phyloP scores from a whole-genome alignment of 1,140 invertebrate species.

The Drosophila lacertosa region DNA sequence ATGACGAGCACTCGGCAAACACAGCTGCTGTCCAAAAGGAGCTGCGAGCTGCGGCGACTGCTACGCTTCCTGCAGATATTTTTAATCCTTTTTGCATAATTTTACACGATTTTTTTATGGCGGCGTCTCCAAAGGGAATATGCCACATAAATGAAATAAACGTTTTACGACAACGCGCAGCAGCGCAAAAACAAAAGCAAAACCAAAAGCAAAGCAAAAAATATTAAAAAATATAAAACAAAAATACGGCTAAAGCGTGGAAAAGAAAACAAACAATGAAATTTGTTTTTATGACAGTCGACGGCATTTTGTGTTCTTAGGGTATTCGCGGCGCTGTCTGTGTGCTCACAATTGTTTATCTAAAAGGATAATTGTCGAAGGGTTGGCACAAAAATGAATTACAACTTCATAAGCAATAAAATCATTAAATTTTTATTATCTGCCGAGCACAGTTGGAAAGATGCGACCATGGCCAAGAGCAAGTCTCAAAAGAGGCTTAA shows the following conservation, averaged over 20 bases:
- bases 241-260: slow-evolving; percentile 63
- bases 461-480: slow-evolving; percentile 7
- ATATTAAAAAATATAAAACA: slow-evolving; percentile 53
- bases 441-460: slow-evolving; percentile 22
- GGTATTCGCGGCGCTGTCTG: slow-evolving; percentile 36
- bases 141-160: slow-evolving; percentile 78
- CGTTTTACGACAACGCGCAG: slow-evolving; percentile 73
- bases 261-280: slow-evolving; percentile 70
- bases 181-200: slow-evolving; percentile 19
- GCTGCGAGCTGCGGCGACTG: not conserved
- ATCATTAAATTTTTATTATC: slow-evolving; percentile 79
- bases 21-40: slow-evolving; percentile 51
- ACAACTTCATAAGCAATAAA: slow-evolving; percentile 81
- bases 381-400: slow-evolving; percentile 74
- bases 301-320: slow-evolving; percentile 48
- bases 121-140: slow-evolving; percentile 74
- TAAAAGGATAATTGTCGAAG: slow-evolving; percentile 78
- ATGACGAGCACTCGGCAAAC: slow-evolving; percentile 47
- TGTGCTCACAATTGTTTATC: slow-evolving; percentile 68
- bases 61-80: slow-evolving; percentile 58
- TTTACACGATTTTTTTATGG: slow-evolving; percentile 71
- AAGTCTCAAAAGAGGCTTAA: slow-evolving; percentile 47
- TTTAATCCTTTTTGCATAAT: slow-evolving; percentile 80
- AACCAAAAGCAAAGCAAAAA: slow-evolving; percentile 42
- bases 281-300: slow-evolving; percentile 58